phyloP scores from a whole-genome alignment of 2,797 vertebrate genomes.

The Anas bahamensis region DNA sequence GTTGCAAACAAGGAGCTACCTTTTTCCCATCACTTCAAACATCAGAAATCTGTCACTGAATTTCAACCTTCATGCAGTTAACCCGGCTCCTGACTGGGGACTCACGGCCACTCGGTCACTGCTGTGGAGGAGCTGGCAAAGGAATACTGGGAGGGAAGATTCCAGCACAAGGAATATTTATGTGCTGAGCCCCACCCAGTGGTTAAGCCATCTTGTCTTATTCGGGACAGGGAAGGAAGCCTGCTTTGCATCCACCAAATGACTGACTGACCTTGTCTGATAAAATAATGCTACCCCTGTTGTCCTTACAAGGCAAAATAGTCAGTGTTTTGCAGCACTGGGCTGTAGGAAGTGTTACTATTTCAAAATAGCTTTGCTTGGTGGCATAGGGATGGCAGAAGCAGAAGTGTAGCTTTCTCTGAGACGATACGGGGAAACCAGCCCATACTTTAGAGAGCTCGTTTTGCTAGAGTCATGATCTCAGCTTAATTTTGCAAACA shows the following conservation, averaged over 20 bases:
- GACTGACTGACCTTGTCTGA: background rate
- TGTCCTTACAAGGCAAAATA: background rate
- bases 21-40: background rate
- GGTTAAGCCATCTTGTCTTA: background rate
- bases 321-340: background rate
- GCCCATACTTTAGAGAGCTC: background rate
- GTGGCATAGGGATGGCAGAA: background rate
- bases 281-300: background rate
- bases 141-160: no score
- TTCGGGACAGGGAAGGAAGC: background rate
- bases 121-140: background rate
- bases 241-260: background rate
- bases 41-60: background rate
- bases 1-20: background rate
- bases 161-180: background rate
- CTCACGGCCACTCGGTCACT: background rate
- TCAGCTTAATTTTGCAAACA: slow-evolving; percentile 15
- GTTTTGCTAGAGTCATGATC: background rate
- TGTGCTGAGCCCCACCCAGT: background rate
- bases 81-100: background rate
- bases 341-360: background rate
- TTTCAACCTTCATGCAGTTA: background rate
- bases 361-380: background rate
- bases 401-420: background rate
- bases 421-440: background rate